Conservation (phyloP, 1,140 invertebrate genomes). For the Calephelis virginiensis region DNA sequence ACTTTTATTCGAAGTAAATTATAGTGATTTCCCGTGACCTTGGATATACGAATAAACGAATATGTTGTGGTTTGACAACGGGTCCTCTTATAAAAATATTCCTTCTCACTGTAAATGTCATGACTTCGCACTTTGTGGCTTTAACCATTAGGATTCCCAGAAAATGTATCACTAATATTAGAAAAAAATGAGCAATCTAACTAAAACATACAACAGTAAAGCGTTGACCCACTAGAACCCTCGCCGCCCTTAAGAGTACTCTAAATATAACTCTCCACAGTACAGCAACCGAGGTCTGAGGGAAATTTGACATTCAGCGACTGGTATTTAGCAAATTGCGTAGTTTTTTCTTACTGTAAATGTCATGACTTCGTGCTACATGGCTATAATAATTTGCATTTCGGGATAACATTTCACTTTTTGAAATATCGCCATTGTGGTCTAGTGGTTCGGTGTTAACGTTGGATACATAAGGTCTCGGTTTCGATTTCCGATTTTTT, state of each 20-base stretch:
- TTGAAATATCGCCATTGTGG: too few species aligned
- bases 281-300: conserved; percentile 27
- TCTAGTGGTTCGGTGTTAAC: too few species aligned
- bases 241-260: conserved; percentile 27
- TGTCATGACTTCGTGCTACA: background rate
- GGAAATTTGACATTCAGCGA: conserved; percentile 37
- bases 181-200: background rate
- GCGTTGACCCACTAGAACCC: conserved; percentile 29
- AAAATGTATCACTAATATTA: too few species aligned
- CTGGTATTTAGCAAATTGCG: conserved; percentile 18
- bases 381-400: background rate
- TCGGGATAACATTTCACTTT: background rate
- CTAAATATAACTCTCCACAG: conserved; percentile 40
- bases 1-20: background rate
- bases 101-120: too few species aligned
- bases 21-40: too few species aligned
- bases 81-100: too few species aligned
- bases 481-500: too few species aligned
- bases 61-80: too few species aligned
- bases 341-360: background rate
- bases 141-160: too few species aligned
- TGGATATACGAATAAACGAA: too few species aligned
- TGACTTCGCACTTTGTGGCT: too few species aligned
- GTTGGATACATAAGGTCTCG: too few species aligned
- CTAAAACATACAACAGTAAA: conserved; percentile 16